Base-by-base conservation (phyloP, 2,113 vertebrate genomes). In the Noturus placidus region DNA sequence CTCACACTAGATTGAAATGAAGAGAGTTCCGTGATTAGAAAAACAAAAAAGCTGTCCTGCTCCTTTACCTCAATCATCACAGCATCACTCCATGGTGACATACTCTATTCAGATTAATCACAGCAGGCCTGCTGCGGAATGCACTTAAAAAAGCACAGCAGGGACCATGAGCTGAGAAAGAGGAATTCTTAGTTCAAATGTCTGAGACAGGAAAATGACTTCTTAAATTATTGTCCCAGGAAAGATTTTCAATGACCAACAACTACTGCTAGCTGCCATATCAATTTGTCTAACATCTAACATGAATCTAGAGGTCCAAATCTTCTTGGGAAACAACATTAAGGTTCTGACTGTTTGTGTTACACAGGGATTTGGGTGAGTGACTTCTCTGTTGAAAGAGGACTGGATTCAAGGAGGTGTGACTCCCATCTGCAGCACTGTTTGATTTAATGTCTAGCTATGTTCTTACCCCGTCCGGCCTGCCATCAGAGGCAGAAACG, bases 401-500 rank as follows among this genome's bases (percentile, higher is more conserved):
- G 17, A 69, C 78, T 83, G 27, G 15, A 65, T 79, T 57, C 35
- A 5, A 86, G 76, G 59, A 77, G n/a, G 59, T 65, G 63, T 67
- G 42, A 82, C 52, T 80, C 38, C 80, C 61, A 13, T 79, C 38
- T 63, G 27, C 42, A 56, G 50, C 2, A 13, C 35, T 74, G 76
- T 70, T 69, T 67, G 76, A 83, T 61, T 85, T 74, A 83, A 65
- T 33, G 17, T 54, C 22, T 76, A 63, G 38, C 33, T 30, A 50
- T 52, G 30, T 79, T 38, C 81, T 89, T 95, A 99, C 98, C 96
- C 97, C 97, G 27, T 96, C 95, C 9, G 95, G 96, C 33, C 95
- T 96, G 91, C 97, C 96, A 35, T 99, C 98, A 0, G 97, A 97
- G 61, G 98, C 98, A 0, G 97, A 99, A 87, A 99, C 93, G 78